Evolutionary conservation across 2,113 vertebrate species (phyloP), one percentile per base, ranked within the genome.

Genomic region (Misgurnus mizolepis): DNA sequence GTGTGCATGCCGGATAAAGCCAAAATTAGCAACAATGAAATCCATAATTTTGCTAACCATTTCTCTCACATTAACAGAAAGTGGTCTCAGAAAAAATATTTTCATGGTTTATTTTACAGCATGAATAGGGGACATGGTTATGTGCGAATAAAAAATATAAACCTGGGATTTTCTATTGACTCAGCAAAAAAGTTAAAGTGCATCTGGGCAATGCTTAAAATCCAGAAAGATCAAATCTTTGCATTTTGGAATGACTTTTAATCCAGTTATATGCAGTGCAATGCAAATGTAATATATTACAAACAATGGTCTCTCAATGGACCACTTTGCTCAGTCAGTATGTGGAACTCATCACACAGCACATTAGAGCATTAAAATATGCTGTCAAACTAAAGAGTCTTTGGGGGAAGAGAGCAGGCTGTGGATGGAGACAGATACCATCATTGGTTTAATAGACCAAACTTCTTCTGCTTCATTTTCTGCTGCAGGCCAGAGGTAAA

Each of bases 41-140:
- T 76, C 66, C 70, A 82, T 4, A 85, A 85, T 79, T 76, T 50
- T 85, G 70, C 80, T 84, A 76, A 82, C 76, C 27, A 27, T 45
- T 84, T 73, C 58, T 67, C 41, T 62, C 17, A 39, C 47, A 53
- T 56, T 41, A 61, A 74, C 60, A 71, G 49, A 72, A 11, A 45
- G 64, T 47, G 40, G 45, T 70, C 39, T 43, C 39, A 78, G 45
- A 39, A 4, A 76, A 78, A 81, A 78, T 73, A 27, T 69, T 45
- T 50, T 1, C 18, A 22, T n/a, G 81, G 12, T 74, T 68, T 22
- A 22, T 22, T 22, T 22, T 68, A 74, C 67, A 45, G 39, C 65
- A 27, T 12, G 50, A 14, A 47, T 70, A 49, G 22, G 66, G 50
- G 67, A 58, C 14, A 47, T 60, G 27, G 27, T 34, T 34, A 34